Conservation (phyloP, 2,797 vertebrate species). For the Macrochelys suwanniensis region DNA sequence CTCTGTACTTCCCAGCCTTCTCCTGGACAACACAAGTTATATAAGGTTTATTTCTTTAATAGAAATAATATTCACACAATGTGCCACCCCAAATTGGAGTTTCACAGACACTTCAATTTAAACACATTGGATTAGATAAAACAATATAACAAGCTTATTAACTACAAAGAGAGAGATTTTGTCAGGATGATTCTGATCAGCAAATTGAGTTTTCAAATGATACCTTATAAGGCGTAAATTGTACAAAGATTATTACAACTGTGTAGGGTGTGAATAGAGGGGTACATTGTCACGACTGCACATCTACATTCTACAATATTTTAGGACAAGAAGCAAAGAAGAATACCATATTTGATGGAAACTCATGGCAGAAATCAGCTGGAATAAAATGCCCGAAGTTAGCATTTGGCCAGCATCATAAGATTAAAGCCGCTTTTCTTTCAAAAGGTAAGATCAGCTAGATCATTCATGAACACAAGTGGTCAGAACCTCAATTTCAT, state of each 20-base stretch:
- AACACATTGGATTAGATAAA: not conserved
- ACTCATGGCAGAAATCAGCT: not conserved
- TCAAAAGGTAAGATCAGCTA: not conserved
- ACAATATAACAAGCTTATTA: not conserved
- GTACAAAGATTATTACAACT: not conserved
- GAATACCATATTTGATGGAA: not conserved
- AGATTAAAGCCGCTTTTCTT: not conserved
- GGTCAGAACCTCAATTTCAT: not conserved
- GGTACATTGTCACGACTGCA: not conserved
- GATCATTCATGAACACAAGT: not conserved
- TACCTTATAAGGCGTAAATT: not conserved
- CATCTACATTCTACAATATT: not conserved
- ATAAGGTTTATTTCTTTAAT: not conserved
- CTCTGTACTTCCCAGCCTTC: too few species aligned
- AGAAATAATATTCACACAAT: not conserved
- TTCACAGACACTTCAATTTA: not conserved
- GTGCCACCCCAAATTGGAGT: not conserved
- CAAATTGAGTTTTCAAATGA: not conserved
- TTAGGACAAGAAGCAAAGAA: not conserved
- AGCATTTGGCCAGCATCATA: not conserved
- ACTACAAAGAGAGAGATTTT: not conserved
- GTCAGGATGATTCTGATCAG: not conserved
- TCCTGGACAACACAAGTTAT: too few species aligned
- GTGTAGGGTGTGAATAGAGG: not conserved
- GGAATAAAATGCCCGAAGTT: not conserved